A percentile compares a stretch with the other conserved stretches of the same genome.
phyloP scores from a whole-genome alignment of 2,888 invertebrate genomes.

The Apodemia hepburni region DNA sequence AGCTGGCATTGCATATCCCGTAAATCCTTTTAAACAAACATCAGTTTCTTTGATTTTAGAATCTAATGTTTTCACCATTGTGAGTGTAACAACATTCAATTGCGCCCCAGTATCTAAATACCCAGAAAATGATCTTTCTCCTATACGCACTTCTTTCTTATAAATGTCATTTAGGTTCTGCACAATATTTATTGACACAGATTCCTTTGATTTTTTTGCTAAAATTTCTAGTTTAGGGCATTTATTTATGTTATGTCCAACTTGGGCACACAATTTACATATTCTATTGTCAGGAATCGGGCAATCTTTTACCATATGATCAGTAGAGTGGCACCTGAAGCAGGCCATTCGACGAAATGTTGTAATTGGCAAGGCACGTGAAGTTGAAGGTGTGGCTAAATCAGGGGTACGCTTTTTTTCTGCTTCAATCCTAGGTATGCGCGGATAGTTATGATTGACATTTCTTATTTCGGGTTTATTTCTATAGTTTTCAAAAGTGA shows the following conservation, averaged over 20 bases:
- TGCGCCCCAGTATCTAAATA: constrained; percentile 32
- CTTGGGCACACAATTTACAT: too few relatives aligned
- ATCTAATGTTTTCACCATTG: constrained; percentile 29
- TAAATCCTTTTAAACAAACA: constrained; percentile 29
- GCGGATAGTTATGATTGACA: neutral
- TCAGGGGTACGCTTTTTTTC: neutral
- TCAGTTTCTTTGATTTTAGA: constrained; percentile 20
- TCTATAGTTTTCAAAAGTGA: constrained; percentile 33
- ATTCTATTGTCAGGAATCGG: too few relatives aligned
- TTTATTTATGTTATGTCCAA: too few relatives aligned
- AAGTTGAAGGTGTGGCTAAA: neutral
- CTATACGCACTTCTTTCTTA: constrained; percentile 22
- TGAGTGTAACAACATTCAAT: too few relatives aligned
- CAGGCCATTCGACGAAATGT: constrained; percentile 15
- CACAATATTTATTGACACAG: constrained; percentile 24
- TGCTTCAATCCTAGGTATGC: neutral
- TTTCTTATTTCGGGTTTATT: too few relatives aligned
- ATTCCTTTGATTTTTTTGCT: too few relatives aligned
- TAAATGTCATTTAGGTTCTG: constrained; percentile 23
- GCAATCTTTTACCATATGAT: constrained; percentile 27
- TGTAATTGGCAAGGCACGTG: too few relatives aligned
- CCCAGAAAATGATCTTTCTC: constrained; percentile 24
- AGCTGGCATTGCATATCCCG: constrained; percentile 22
- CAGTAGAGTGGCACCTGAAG: constrained; percentile 27
- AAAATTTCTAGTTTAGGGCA: too few relatives aligned